phyloP scores from a whole-genome alignment of 1,140 invertebrate species.

The Drosophila ironensis region DNA sequence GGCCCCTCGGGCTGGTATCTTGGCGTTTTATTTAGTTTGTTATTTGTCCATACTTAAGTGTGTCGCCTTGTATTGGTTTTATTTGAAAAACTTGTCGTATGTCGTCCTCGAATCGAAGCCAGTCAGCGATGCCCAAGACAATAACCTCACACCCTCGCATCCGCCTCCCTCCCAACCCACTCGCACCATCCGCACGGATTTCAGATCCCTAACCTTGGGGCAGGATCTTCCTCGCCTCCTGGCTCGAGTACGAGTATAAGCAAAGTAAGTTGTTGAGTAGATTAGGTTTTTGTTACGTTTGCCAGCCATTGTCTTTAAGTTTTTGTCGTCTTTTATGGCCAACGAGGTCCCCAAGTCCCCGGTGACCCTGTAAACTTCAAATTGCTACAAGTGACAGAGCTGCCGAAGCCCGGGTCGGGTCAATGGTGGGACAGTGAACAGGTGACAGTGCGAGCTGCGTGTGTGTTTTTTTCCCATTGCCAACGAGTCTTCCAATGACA shows the following conservation, averaged over 20 bases:
- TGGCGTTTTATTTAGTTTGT: constrained; percentile 77
- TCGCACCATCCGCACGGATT: constrained; percentile 17
- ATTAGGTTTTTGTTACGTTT: constrained; percentile 70
- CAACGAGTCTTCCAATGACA: constrained; percentile 10
- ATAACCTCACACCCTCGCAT: constrained; percentile 37
- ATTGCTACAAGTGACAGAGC: constrained; percentile 70
- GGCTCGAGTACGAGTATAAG: constrained; percentile 18
- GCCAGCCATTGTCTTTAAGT: constrained; percentile 68
- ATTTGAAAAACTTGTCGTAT: constrained; percentile 75
- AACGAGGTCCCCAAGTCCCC: constrained; percentile 46
- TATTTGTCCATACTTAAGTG: constrained; percentile 80
- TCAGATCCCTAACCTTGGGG: constrained; percentile 2
- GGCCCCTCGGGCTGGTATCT: constrained; percentile 52
- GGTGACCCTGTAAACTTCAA: constrained; percentile 78
- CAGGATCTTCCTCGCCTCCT: background rate
- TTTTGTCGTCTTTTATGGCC: constrained; percentile 60
- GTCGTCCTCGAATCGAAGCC: constrained; percentile 70
- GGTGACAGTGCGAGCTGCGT: constrained; percentile 14
- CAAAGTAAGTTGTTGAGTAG: constrained; percentile 76
- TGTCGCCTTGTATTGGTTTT: constrained; percentile 76
- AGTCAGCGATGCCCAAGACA: constrained; percentile 72
- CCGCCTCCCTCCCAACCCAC: background rate
- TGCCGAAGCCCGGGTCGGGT: constrained; percentile 7
- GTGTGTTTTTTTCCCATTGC: constrained; percentile 1
- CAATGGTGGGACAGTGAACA: constrained; percentile 27